These are phyloP conservation scores for Cardiocondyla obscurior DNA, from an alignment of 1,140 invertebrate species.

Conservation along the genomic window DNA sequence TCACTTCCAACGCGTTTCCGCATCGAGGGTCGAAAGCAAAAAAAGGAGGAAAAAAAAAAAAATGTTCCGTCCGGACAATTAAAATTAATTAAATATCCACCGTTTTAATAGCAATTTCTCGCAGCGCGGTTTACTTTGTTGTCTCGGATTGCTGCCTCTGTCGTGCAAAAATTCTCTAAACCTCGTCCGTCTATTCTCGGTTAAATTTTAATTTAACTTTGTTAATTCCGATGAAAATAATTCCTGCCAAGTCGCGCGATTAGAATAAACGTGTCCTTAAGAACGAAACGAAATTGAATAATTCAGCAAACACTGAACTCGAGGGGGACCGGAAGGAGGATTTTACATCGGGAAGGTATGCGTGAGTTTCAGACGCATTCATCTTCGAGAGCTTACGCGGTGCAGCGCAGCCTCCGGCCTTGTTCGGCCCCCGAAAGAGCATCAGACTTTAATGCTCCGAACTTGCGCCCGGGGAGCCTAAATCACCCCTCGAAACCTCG, in stretches of 20 bases:
- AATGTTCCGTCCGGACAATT: neutral
- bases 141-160: too few relatives aligned
- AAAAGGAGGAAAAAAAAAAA: neutral
- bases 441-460: slow-evolving; percentile 54
- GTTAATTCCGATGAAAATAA: neutral
- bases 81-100: neutral
- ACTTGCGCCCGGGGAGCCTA: slow-evolving; percentile 45
- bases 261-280: neutral
- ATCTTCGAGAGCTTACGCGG: slow-evolving; percentile 41
- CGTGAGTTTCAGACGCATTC: slow-evolving; percentile 47
- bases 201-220: neutral
- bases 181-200: neutral
- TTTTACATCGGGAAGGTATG: slow-evolving; percentile 1
- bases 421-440: slow-evolving; percentile 6
- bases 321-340: neutral
- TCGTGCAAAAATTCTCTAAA: neutral
- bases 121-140: neutral
- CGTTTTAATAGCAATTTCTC: neutral
- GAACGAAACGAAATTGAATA: slow-evolving; percentile 52
- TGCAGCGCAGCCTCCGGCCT: slow-evolving; percentile 41
- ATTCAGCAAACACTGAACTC: slow-evolving; percentile 56
- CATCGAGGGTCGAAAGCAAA: too few relatives aligned
- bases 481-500: slow-evolving; percentile 43
- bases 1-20: slow-evolving; percentile 28
- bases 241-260: neutral